phyloP scores from a whole-genome alignment of 92 coral and sea anemone species.

The Porites evermanni region DNA sequence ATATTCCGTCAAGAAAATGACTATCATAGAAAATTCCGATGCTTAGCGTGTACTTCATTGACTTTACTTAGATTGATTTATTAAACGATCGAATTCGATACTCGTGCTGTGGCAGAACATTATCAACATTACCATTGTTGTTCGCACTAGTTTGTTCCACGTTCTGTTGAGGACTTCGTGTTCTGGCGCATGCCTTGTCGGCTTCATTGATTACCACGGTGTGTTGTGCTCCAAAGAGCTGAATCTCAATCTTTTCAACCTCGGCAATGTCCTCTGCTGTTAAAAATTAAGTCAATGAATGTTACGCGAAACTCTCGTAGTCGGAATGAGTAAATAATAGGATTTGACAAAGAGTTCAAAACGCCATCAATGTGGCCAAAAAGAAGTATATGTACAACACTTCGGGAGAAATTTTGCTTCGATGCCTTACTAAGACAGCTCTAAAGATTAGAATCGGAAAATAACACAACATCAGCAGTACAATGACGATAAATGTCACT shows the following conservation, averaged over 20 bases:
- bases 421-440: not conserved
- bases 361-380: not conserved
- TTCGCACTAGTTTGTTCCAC: not conserved
- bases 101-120: no score
- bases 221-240: not conserved
- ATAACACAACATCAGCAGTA: not conserved
- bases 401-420: not conserved
- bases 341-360: constrained; percentile 4
- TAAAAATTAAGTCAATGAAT: not conserved
- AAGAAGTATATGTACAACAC: not conserved
- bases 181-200: not conserved
- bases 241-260: not conserved
- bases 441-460: not conserved
- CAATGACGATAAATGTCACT: not conserved
- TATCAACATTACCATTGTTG: no score
- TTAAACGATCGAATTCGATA: no score
- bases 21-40: no score
- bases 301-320: not conserved
- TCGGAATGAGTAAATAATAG: constrained; percentile 1
- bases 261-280: not conserved
- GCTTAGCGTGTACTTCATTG: no score
- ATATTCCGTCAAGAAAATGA: no score
- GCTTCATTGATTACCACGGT: no score
- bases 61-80: no score
- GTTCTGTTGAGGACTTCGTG: not conserved